phyloP scores from a whole-genome alignment of 2,888 invertebrate genomes.

The Lysandra coridon region DNA sequence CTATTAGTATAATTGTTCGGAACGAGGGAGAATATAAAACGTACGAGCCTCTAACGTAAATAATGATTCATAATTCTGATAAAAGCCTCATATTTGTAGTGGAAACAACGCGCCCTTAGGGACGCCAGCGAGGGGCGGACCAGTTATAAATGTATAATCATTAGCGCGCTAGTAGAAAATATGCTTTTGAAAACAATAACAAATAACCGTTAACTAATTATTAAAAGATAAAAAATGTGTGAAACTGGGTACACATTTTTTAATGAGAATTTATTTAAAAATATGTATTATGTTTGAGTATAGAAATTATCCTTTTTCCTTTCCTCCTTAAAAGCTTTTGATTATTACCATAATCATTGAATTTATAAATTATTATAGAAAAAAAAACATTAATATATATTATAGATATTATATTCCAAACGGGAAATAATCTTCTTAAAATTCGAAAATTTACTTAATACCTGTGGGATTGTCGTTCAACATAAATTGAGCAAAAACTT shows the following conservation, averaged over 20 bases:
- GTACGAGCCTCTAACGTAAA: constrained; percentile 6
- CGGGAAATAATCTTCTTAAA: background rate
- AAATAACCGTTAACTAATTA: background rate
- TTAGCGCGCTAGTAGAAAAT: background rate
- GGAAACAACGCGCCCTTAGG: constrained; percentile 10
- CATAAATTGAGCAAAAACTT: background rate
- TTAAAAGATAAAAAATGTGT: background rate
- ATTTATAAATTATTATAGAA: background rate
- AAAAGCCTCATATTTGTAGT: constrained; percentile 12
- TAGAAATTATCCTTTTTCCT: background rate
- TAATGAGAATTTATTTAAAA: background rate
- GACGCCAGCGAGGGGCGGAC: background rate
- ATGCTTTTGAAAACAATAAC: background rate
- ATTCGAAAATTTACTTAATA: background rate
- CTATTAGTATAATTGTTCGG: constrained; percentile 1
- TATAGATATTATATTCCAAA: too few species aligned
- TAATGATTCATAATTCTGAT: constrained; percentile 19
- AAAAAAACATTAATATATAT: too few species aligned
- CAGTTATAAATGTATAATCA: background rate
- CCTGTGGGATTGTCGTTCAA: background rate
- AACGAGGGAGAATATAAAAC: background rate
- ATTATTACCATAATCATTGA: background rate
- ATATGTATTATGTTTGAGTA: background rate
- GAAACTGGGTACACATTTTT: too few species aligned
- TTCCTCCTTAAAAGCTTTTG: too few species aligned